These are phyloP conservation scores for Quiscalus mexicanus DNA, from an alignment of 2,113 vertebrate genomes.

Conservation along the genomic window DNA sequence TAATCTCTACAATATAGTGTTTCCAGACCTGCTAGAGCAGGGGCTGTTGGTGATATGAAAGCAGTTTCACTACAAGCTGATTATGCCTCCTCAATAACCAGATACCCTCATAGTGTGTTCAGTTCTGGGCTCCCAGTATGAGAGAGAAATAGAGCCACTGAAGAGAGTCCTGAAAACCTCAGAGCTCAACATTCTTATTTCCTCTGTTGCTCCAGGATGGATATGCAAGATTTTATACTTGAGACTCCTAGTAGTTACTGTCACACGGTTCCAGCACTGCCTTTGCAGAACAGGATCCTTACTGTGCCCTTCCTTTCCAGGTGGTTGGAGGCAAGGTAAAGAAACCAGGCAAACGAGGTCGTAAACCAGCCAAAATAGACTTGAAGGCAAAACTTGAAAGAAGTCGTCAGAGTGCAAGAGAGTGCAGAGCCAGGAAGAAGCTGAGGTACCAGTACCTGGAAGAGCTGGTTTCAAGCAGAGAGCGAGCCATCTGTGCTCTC, in stretches of 20 bases:
- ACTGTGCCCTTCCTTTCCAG: constrained; percentile 60
- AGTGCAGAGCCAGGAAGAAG: constrained; percentile 95
- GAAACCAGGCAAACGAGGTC: constrained; percentile 95
- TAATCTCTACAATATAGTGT: background rate
- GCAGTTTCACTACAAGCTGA: background rate
- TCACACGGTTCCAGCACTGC: background rate
- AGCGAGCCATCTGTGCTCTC: constrained; percentile 95
- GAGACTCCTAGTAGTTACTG: background rate
- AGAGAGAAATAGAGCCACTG: background rate
- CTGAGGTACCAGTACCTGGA: constrained; percentile 96
- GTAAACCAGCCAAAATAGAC: constrained; percentile 97
- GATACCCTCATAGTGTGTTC: background rate
- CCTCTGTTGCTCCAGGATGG: background rate
- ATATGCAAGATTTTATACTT: background rate
- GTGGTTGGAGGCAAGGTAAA: constrained; percentile 93
- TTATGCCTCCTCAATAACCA: background rate
- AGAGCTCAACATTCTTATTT: background rate
- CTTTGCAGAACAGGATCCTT: background rate
- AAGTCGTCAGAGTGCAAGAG: constrained; percentile 94
- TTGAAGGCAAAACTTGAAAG: constrained; percentile 97
- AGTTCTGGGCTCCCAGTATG: background rate
- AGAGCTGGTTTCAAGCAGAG: constrained; percentile 94
- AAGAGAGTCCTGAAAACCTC: background rate
- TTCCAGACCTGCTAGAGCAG: background rate
- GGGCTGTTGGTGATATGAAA: background rate